Evolutionary conservation across 1,140 invertebrate species (phyloP).

Genomic region (Drosophila sp.): DNA sequence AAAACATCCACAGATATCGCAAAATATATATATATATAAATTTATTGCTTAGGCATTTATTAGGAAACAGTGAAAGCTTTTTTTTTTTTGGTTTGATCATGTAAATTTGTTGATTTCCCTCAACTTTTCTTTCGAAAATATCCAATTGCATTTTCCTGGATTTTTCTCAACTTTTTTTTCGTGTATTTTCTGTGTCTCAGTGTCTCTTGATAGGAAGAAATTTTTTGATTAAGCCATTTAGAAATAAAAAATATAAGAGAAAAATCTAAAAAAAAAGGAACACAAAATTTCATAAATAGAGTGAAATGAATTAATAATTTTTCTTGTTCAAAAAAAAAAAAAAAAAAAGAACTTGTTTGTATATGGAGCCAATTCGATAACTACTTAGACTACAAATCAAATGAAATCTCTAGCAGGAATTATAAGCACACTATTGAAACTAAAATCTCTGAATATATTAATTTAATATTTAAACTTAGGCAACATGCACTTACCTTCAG

Average conservation of each 20-base stretch:
- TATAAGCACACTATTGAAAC: too few species aligned
- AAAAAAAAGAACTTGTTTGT: not conserved
- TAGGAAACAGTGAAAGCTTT: slow-evolving; percentile 74
- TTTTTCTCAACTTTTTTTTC: slow-evolving; percentile 34
- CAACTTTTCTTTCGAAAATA: not conserved
- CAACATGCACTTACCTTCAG: slow-evolving; percentile 90
- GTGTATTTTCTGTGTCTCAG: slow-evolving; percentile 38
- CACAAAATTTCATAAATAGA: not conserved
- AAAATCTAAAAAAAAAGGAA: slow-evolving; percentile 43
- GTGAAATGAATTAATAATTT: not conserved
- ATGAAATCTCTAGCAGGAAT: not conserved
- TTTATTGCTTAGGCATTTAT: slow-evolving; percentile 28
- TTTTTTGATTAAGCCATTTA: slow-evolving; percentile 6
- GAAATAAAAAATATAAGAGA: slow-evolving; percentile 19
- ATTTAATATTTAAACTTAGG: slow-evolving; percentile 52
- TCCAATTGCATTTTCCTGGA: not conserved
- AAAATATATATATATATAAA: not conserved
- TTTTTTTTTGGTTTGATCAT: slow-evolving; percentile 15
- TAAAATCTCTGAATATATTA: too few species aligned
- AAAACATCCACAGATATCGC: not conserved
- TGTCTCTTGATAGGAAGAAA: slow-evolving; percentile 9
- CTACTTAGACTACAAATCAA: slow-evolving; percentile 7
- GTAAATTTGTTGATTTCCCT: slow-evolving; percentile 38
- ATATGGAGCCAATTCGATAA: not conserved
- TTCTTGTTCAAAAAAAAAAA: not conserved